Evolutionary conservation across 1,140 invertebrate genomes (phyloP), one percentile per base, ranked within the genome.

Genomic region (Ectropis grisescens): DNA sequence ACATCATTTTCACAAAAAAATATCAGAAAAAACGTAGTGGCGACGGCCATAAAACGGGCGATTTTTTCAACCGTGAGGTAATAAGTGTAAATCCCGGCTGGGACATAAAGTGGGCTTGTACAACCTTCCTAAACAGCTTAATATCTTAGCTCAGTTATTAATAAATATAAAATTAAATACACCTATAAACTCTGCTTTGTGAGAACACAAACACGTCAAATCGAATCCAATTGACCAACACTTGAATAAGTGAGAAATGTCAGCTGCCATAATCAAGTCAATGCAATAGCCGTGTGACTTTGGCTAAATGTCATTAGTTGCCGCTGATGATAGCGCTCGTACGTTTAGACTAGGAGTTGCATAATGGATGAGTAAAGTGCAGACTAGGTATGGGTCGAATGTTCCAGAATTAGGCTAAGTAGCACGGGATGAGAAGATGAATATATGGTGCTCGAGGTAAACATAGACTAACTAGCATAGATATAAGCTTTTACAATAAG

Each of bases 291-390:
- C 41, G 55, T 53, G 47, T 51, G 53, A 47, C 49, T 47, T 16
- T 11, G 32, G 22, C 28, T 45, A 61, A 68, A 61, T 68, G 58
- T 46, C 53, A 59, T 58, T 62, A 47, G 43, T 54, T 58, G 58
- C 53, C 47, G 45, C 42, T 53, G 4, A 51, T 47, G 53, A 57
- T 57, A 58, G 54, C 51, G 31, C 35, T 37, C 47, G 55, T 47
- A 53, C n/a, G n/a, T n/a, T n/a, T n/a, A n/a, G n/a, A n/a, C n/a
- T n/a, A n/a, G n/a, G n/a, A n/a, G n/a, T n/a, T n/a, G n/a, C n/a
- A n/a, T n/a, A n/a, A n/a, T n/a, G n/a, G n/a, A n/a, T n/a, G 47
- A 52, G 33, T 49, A 42, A 29, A 58, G 47, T 53, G 50, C 55
- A 51, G 53, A 57, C 40, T 62, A 53, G 46, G 47, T 42, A 22